phyloP scores from a whole-genome alignment of 1,140 invertebrate species.

The Drusus annulatus region DNA sequence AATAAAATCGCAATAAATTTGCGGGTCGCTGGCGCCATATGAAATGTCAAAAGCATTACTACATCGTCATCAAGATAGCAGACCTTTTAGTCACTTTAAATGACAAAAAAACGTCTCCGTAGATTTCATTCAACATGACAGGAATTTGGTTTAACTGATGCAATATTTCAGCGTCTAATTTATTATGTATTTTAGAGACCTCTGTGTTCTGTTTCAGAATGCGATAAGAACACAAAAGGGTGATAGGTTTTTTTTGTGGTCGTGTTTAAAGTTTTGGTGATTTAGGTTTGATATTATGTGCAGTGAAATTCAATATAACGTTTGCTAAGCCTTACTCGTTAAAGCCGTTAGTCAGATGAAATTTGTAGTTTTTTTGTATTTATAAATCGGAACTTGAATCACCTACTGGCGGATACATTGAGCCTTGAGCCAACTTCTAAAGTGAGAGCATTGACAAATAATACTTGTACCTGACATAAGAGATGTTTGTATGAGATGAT shows the following conservation, averaged over 20 bases:
- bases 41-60: slow-evolving; percentile 55
- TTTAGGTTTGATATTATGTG: too few species aligned
- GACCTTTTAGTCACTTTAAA: slow-evolving; percentile 42
- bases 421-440: too few species aligned
- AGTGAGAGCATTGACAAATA: too few species aligned
- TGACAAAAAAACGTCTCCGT: slow-evolving; percentile 13
- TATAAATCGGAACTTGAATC: too few species aligned
- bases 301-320: too few species aligned
- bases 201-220: background rate
- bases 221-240: slow-evolving; percentile 29
- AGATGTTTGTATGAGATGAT: too few species aligned
- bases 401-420: too few species aligned
- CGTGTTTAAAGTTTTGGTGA: background rate
- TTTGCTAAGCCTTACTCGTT: too few species aligned
- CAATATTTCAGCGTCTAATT: slow-evolving; percentile 35
- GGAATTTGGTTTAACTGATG: slow-evolving; percentile 18
- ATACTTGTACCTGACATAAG: too few species aligned
- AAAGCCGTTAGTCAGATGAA: too few species aligned
- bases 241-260: background rate
- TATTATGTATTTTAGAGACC: slow-evolving; percentile 5
- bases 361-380: too few species aligned
- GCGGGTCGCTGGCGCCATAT: slow-evolving; percentile 52
- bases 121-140: slow-evolving; percentile 35
- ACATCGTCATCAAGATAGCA: slow-evolving; percentile 50
- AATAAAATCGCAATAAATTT: slow-evolving; percentile 57